Base-by-base conservation (phyloP, 2,797 vertebrate genomes). In the Coracias cyanogaster region DNA sequence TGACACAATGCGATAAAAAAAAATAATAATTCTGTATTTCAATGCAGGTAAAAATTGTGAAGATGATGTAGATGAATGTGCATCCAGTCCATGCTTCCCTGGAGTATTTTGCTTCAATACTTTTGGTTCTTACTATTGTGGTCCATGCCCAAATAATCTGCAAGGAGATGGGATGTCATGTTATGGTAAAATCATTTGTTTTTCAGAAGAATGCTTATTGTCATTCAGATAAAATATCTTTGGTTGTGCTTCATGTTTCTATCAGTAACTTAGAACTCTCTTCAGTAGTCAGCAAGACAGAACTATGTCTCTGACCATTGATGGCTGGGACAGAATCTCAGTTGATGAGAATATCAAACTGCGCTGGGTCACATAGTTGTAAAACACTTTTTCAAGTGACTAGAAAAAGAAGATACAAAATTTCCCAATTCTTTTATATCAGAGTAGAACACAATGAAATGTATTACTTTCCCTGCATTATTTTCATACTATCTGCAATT, bases 1-100 rank as follows among this genome's bases (percentile, higher is more conserved):
- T 64, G 55, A 48, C 29, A 54, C 4, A 18, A 4, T 81, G 52
- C 29, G 60, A 79, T n/a, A 11, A 49, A 70, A 64, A 41, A 31
- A 58, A 54, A 58, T 24, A 25, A 4, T 31, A 58, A n/a, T 43
- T 86, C 26, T 90, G 1, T 90, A 24, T 95, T 96, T 97, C 64
- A 54, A 79, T 90, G 19, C 86, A 98, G 98, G 98, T 83, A 77
- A 90, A 67, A 98, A 98, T 3, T 99, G 99, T 83, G 98, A 99
- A 97, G 98, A 99, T 64, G 99, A 99, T 65, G 49, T 98, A 31
- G 98, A 99, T 31, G 99, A 99, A 95, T 99, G 99, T 83, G 66
- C 94, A 58, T 98, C 98, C n/a, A 94, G 33, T 57, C 98, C 99
- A 10, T 99, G 99, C 93, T 99, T 98, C 86, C 87, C 98, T 28